Evolutionary conservation across 2,888 invertebrate genomes (phyloP).

Genomic region (Augochlorella aurata): DNA sequence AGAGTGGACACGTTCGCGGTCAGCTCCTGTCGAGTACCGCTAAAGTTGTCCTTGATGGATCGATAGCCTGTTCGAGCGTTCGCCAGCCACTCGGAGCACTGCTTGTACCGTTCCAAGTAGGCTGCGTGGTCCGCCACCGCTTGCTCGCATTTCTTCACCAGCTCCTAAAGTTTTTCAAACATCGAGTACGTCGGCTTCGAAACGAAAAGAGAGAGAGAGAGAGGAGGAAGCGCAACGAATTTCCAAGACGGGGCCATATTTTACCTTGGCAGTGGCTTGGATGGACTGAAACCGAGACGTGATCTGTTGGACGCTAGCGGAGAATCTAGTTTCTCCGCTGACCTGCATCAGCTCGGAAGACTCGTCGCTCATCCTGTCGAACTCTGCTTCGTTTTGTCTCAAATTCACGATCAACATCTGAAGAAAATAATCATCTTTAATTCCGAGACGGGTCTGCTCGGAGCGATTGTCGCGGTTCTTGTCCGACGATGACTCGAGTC

Average conservation of each 20-base stretch:
- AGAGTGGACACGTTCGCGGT: slow-evolving; percentile 87
- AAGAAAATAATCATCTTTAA: not conserved
- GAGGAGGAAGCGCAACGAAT: too few relatives aligned
- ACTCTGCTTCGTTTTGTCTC: slow-evolving; percentile 92
- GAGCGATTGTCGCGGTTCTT: not conserved
- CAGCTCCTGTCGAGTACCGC: slow-evolving; percentile 87
- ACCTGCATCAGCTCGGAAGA: slow-evolving; percentile 92
- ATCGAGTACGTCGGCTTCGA: not conserved
- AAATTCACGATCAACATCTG: slow-evolving; percentile 90
- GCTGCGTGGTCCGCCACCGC: slow-evolving; percentile 91
- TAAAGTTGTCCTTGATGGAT: slow-evolving; percentile 85
- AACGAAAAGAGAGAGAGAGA: too few relatives aligned
- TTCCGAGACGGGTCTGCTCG: too few relatives aligned
- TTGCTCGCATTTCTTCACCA: slow-evolving; percentile 95
- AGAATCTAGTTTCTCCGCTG: slow-evolving; percentile 93
- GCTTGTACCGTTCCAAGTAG: slow-evolving; percentile 92
- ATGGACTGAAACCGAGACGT: slow-evolving; percentile 95
- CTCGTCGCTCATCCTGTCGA: slow-evolving; percentile 93
- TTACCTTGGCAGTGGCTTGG: slow-evolving; percentile 91
- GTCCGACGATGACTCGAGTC: not conserved
- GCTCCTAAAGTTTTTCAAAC: slow-evolving; percentile 83
- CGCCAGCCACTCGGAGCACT: slow-evolving; percentile 91
- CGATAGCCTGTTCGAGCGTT: slow-evolving; percentile 89
- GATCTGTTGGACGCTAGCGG: slow-evolving; percentile 94
- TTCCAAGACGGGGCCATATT: too few relatives aligned